phyloP scores from a whole-genome alignment of 2,888 invertebrate species.

The Pteria penguin region DNA sequence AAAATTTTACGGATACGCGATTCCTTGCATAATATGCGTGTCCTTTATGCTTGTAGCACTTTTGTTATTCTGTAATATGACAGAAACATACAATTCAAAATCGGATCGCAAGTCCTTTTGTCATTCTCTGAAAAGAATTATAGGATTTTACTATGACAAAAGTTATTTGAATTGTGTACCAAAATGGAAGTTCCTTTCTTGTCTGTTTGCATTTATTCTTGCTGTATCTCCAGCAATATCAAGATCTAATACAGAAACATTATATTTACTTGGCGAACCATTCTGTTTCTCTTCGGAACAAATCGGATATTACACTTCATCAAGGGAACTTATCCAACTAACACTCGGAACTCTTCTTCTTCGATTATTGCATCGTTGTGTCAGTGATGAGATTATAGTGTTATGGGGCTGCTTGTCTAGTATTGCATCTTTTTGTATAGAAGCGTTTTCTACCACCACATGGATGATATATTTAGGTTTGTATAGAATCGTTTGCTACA shows the following conservation, averaged over 20 bases:
- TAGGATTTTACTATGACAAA: background rate
- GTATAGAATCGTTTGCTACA: too few relatives aligned
- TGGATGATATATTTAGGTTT: conserved; percentile 30
- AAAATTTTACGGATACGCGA: conserved; percentile 10
- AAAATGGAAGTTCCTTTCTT: background rate
- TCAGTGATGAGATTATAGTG: conserved; percentile 24
- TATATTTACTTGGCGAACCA: conserved; percentile 25
- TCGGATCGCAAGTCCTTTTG: background rate
- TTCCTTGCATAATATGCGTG: conserved; percentile 26
- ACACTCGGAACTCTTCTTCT: background rate
- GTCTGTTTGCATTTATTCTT: background rate
- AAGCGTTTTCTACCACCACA: conserved; percentile 3
- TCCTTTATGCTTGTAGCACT: conserved; percentile 10
- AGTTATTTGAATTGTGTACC: background rate
- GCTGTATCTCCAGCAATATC: background rate
- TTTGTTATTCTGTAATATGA: background rate
- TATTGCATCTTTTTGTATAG: background rate
- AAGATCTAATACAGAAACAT: background rate
- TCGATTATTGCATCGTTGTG: conserved; percentile 8
- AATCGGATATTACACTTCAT: conserved; percentile 23
- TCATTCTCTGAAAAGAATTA: background rate
- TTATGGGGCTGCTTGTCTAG: conserved; percentile 15
- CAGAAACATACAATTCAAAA: background rate
- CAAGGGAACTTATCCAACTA: background rate
- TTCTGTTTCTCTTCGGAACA: conserved; percentile 26